phyloP scores from a whole-genome alignment of 2,797 vertebrate genomes.

The Parauchenoglanis ngamensis region DNA sequence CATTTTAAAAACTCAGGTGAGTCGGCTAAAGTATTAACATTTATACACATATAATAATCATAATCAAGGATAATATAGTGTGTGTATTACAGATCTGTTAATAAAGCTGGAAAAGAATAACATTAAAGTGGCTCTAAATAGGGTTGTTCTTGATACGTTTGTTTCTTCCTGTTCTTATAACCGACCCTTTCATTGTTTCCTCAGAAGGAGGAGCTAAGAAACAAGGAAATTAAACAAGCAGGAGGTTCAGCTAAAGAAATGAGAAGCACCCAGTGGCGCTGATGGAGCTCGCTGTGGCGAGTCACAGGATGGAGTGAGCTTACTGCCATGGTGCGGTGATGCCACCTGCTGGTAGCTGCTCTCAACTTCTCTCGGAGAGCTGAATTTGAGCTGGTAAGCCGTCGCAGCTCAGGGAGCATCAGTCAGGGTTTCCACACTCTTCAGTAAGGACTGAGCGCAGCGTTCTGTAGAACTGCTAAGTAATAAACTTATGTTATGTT shows the following conservation, averaged over 20 bases:
- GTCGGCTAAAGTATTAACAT: not conserved
- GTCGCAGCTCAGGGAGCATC: not conserved
- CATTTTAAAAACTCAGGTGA: not conserved
- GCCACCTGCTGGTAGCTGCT: slow-evolving; percentile 55
- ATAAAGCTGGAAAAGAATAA: not conserved
- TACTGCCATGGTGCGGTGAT: slow-evolving; percentile 44
- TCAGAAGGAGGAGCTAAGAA: not conserved
- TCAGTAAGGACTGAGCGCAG: not conserved
- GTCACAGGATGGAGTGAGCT: slow-evolving; percentile 7
- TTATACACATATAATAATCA: not conserved
- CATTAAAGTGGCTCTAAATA: not conserved
- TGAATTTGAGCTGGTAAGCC: not conserved
- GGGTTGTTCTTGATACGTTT: no score
- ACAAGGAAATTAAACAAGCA: not conserved
- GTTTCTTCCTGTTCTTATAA: no score
- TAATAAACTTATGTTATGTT: not conserved
- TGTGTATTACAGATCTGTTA: not conserved
- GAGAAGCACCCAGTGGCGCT: not conserved
- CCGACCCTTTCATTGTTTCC: not conserved
- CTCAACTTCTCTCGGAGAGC: slow-evolving; percentile 15
- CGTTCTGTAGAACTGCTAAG: not conserved
- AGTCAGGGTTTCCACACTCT: slow-evolving; percentile 15
- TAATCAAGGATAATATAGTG: not conserved
- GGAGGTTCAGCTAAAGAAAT: not conserved
- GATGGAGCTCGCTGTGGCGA: not conserved